A percentile compares a stretch with the other conserved stretches of the same genome.
Conservation (phyloP, 2,113 vertebrate genomes). For the Penelope pileata region DNA sequence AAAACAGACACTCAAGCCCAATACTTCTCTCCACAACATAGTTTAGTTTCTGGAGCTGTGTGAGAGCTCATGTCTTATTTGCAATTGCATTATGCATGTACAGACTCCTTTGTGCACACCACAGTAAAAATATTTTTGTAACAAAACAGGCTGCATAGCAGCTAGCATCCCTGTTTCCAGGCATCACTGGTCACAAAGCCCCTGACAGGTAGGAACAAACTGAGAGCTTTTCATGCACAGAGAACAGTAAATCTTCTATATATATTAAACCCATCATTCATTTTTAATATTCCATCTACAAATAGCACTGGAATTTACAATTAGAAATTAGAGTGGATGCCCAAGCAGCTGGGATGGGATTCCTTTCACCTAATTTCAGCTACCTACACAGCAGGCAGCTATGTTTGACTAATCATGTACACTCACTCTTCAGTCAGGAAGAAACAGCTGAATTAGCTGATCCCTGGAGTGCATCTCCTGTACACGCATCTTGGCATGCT, state of each 20-base stretch:
- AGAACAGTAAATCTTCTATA: neutral
- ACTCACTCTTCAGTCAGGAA: neutral
- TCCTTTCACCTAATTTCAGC: neutral
- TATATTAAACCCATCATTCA: neutral
- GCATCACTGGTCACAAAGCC: neutral
- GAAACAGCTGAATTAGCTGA: neutral
- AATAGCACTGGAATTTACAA: neutral
- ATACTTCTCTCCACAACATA: neutral
- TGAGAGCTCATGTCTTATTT: neutral
- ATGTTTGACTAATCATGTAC: rapidly evolving
- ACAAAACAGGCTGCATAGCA: neutral
- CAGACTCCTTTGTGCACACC: neutral
- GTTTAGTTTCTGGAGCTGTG: neutral
- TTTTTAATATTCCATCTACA: neutral
- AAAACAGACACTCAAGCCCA: neutral
- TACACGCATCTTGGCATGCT: neutral
- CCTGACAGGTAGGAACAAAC: neutral
- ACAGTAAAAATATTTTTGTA: neutral
- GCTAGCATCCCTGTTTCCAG: neutral
- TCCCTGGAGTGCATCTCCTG: neutral
- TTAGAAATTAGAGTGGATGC: neutral
- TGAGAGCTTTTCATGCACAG: neutral
- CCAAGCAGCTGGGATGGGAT: neutral
- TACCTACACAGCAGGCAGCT: neutral
- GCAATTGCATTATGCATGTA: neutral